Evolutionary conservation across 2,888 invertebrate species (phyloP), one percentile per base, ranked within the genome.

Genomic region (Dascillus cervinus): DNA sequence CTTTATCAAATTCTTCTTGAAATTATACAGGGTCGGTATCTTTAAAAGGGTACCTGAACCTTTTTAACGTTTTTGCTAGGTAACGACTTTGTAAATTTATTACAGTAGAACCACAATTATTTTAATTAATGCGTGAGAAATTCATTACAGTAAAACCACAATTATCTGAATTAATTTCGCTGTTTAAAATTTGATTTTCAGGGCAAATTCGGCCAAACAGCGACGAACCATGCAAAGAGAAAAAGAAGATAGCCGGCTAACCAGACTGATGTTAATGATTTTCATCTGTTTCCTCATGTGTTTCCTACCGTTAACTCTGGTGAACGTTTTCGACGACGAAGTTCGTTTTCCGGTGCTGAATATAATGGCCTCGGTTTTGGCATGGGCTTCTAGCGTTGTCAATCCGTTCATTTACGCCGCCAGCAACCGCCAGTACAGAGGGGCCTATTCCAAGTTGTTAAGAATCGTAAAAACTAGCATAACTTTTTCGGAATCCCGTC

Each of bases 381-480:
- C 90, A 0, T 92, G 91, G 88, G 84, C 87, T 0, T 89, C 90
- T 0, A 83, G 88, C 37, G 89, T 90, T 28, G 73, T 90, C 45
- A 92, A 92, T 65, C 91, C 91, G 0, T 73, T 91, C 40, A 88
- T 91, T 44, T 92, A 92, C 65, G 90, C 90, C 3, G 85, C 83
- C 4, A 88, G 88, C 46, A 91, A 90, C 61, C 73, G 85, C 42
- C 85, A 88, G 52, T 91, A 91, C 56, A 55, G 74, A 38, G 70
- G 73, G 1, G 77, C 76, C 1, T 77, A 76, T 50, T 69, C 66
- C 2, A 73, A 74, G 47, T 56, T 76, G 11, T 60, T 75, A 5
- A 67, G 52, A 31, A 49, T 57, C 22, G 52, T 63, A 12, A 60
- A 54, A 41, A 53, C 57, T 3, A 61, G 58, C 35, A 55, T 59